Evolutionary conservation across 1,140 invertebrate species (phyloP), one percentile per base, ranked within the genome.

Genomic region (Sycophaga agraensis): DNA sequence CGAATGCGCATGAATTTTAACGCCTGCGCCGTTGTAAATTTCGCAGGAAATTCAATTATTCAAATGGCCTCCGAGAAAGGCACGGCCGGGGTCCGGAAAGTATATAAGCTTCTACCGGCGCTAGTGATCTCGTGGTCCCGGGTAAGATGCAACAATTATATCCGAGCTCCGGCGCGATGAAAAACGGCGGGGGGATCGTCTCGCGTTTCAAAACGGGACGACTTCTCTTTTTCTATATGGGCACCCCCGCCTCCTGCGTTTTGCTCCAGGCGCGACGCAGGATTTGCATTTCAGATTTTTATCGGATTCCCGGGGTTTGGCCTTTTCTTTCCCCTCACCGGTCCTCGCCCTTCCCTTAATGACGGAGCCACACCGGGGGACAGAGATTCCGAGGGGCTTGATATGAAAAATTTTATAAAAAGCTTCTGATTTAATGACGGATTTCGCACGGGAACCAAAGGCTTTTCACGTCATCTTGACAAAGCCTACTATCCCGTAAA

Each of bases 231-330:
- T 35, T 11, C 11, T 31, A 31, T 31, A 6, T 11, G 5, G 5
- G 28, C 28, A 11, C 28, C 28, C 11, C 11, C 28, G 4, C 28
- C 19, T 40, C 45, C 31, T 17, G 19, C 53, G 26, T 49, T 59
- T 54, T 54, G 40, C 21, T 61, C 22, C 34, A 26, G 53, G 43
- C 35, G 22, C 39, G 43, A 35, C 24, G 46, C 40, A 19, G 37
- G 49, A 59, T 59, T 59, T 58, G 51, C 55, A 48, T 59, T 64
- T 59, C 49, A 59, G 46, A 65, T 59, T 65, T 55, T 60, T 56
- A 55, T 55, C 49, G 28, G 45, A 46, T 50, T 60, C 39, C 50
- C 34, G 28, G 8, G 24, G 40, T 59, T 49, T 48, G 21, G 50
- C 37, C 35, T 55, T 40, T 58, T 28, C 54, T 54, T 59, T 48